Conservation (phyloP, 2,888 invertebrate species). For the Trissolcus japonicus region DNA sequence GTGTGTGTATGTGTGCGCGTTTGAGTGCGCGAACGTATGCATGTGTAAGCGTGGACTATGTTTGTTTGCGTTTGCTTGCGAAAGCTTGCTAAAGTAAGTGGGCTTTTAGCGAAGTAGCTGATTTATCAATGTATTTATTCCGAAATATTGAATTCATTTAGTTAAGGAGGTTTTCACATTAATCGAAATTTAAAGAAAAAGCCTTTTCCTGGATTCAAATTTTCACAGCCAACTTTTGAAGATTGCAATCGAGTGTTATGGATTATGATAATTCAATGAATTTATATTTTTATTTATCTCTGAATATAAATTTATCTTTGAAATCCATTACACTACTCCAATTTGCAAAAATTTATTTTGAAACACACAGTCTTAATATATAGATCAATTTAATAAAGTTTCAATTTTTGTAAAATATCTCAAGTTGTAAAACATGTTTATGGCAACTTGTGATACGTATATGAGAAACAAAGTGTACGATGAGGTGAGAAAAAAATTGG, state of each 20-base stretch:
- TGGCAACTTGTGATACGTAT: too few relatives aligned
- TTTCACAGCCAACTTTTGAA: slow-evolving; percentile 22
- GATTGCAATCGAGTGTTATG: not conserved
- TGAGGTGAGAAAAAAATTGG: slow-evolving; percentile 12
- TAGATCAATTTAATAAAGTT: too few relatives aligned
- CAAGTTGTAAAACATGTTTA: too few relatives aligned
- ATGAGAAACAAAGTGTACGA: not conserved
- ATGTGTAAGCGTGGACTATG: slow-evolving; percentile 55
- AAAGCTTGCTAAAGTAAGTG: slow-evolving; percentile 72
- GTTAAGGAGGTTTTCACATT: slow-evolving; percentile 69
- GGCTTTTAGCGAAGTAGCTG: slow-evolving; percentile 76
- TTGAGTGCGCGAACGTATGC: slow-evolving; percentile 21
- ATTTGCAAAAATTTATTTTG: slow-evolving; percentile 1
- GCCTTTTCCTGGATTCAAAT: slow-evolving; percentile 25
- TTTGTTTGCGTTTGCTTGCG: slow-evolving; percentile 68
- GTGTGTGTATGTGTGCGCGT: slow-evolving; percentile 15
- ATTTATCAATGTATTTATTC: slow-evolving; percentile 77
- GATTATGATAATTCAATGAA: not conserved
- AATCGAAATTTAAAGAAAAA: slow-evolving; percentile 44
- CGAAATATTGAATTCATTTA: slow-evolving; percentile 76
- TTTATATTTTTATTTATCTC: too few relatives aligned
- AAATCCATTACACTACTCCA: not conserved
- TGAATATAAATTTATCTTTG: too few relatives aligned
- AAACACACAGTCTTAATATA: too few relatives aligned
- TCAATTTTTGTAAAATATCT: too few relatives aligned